A percentile compares a stretch with the other conserved stretches of the same genome.
Conservation (phyloP, 2,888 invertebrate genomes). For the Philaethria dido region DNA sequence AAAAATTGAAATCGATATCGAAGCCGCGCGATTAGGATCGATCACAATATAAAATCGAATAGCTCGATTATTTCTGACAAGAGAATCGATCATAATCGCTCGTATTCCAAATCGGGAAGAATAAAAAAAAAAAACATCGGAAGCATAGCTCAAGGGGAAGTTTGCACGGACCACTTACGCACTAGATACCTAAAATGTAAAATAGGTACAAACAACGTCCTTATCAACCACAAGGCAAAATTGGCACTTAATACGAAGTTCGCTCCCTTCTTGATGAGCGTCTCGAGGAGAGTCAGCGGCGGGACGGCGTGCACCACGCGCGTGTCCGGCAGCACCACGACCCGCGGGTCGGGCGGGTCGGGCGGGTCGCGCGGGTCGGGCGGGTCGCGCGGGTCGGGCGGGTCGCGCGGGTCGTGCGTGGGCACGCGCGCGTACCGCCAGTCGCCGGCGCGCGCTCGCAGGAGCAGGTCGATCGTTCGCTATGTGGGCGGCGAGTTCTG, state of each 20-base stretch:
- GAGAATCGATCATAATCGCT: conserved; percentile 4
- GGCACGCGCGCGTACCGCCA: conserved; percentile 28
- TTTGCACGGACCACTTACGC: conserved; percentile 76
- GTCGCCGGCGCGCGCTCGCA: conserved; percentile 17
- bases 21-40: conserved; percentile 43
- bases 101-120: neutral
- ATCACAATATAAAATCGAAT: conserved; percentile 21
- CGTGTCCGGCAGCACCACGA: conserved; percentile 25
- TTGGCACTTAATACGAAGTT: conserved; percentile 82
- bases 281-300: conserved; percentile 56
- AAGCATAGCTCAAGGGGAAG: conserved; percentile 52
- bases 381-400: neutral
- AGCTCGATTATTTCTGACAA: neutral
- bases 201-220: conserved; percentile 82
- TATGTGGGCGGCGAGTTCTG: conserved; percentile 76
- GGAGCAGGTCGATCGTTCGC: conserved; percentile 51
- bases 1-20: conserved; percentile 56
- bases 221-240: conserved; percentile 84
- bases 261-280: conserved; percentile 66
- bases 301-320: conserved; percentile 43
- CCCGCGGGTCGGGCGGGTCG: conserved; percentile 23
- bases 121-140: conserved; percentile 40
- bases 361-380: conserved; percentile 37
- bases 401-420: conserved; percentile 21
- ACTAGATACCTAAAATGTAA: conserved; percentile 81